Base-by-base conservation (phyloP, 1,140 invertebrate species). In the Caenorhabditis latens region DNA sequence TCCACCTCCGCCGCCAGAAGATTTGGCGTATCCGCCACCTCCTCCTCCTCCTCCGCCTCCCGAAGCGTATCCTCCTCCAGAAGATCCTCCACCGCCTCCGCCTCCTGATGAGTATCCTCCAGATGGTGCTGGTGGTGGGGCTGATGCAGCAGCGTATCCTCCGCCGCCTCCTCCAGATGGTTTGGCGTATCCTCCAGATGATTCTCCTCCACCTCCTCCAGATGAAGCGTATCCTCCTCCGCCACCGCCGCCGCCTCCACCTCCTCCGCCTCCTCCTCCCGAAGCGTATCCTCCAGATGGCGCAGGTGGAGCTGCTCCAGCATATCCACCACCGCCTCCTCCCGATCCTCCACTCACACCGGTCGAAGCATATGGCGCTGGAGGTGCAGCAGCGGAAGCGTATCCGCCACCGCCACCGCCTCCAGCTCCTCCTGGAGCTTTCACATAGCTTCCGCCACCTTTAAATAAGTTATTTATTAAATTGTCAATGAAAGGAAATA, bases 361-460 rank as follows among this genome's bases (percentile, higher is more conserved):
- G 14, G 71, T 79, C 1, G 71, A 79, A 24, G 71, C 71, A 24
- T 79, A 79, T 50, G 71, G 71, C 4, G 71, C 71, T 21, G 71
- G 71, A 79, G 71, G 71, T 21, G 43, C 43, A 5, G 71, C 71
- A 53, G 46, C 71, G 24, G 43, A 50, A 50, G 46, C 71, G 16
- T 50, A 48, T 50, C 71, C 71, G 24, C 71, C 65, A 46, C 40
- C 40, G 13, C 65, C 71, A 13, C 71, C 71, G 1, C 61, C 61
- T 8, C 61, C 57, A 58, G 16, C n/a, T n/a, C 57, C 61, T 32
- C 19, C 71, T 21, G 71, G 71, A 79, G 71, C 43, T 14, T 50
- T 79, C 1, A 42, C 32, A 50, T 79, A 79, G 50, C 71, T 46
- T 79, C 71, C 71, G 14, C 71, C 71, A 50, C 71, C 71, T 79